Conservation (phyloP, 2,113 vertebrate genomes). For the Oxyura jamaicensis region DNA sequence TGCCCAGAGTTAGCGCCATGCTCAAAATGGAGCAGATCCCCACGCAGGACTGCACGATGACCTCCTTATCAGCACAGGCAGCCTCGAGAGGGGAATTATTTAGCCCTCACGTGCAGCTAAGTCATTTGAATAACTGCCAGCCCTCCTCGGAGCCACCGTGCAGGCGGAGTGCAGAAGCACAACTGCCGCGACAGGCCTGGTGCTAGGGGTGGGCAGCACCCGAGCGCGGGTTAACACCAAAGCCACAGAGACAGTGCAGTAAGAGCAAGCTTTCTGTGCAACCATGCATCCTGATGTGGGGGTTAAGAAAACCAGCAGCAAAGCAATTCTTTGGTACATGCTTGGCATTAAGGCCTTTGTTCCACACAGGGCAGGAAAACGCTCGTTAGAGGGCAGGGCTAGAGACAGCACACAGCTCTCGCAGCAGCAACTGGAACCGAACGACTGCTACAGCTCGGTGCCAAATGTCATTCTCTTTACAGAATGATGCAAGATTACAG, state of each 20-base stretch:
- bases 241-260: background rate
- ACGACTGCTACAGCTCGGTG: accelerated
- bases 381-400: background rate
- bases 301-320: background rate
- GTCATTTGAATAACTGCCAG: background rate
- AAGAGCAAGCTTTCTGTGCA: accelerated
- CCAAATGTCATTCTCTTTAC: background rate
- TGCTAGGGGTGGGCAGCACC: accelerated
- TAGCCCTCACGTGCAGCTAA: background rate
- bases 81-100: background rate
- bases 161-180: accelerated
- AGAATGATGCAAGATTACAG: background rate
- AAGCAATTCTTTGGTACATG: background rate
- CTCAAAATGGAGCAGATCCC: background rate
- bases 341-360: background rate
- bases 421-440: background rate
- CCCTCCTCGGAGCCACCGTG: background rate
- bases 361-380: background rate
- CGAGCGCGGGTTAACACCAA: background rate
- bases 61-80: background rate
- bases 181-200: accelerated
- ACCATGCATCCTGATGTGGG: background rate
- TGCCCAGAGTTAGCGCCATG: background rate
- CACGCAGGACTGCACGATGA: accelerated
- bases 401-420: background rate